Conservation (phyloP, 2,113 vertebrate genomes). For the Microcebus murinus region DNA sequence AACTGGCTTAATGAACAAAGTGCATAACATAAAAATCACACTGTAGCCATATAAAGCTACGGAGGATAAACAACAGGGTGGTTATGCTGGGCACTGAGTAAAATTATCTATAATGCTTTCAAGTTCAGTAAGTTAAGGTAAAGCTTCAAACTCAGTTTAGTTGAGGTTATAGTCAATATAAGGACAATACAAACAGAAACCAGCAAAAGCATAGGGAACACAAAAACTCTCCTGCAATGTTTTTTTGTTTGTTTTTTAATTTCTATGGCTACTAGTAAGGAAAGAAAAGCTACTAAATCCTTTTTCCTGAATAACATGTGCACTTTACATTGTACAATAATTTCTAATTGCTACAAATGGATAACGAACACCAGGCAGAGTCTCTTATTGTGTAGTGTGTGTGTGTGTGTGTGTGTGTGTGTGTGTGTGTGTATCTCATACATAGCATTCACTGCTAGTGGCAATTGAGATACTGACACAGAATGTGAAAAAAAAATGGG, state of each 20-base stretch:
- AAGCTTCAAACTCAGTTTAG: neutral
- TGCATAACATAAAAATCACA: conserved; percentile 34
- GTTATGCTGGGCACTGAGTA: neutral
- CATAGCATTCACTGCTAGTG: neutral
- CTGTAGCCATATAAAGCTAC: neutral
- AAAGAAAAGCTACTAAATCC: conserved; percentile 10
- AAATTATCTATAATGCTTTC: neutral
- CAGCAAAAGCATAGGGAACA: neutral
- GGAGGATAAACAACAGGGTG: neutral
- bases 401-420: no score
- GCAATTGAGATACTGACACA: neutral
- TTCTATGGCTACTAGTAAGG: neutral
- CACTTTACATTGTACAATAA: neutral
- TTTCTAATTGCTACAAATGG: conserved; percentile 43
- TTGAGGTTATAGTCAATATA: neutral
- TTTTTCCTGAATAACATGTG: neutral
- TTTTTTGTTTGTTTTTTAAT: neutral
- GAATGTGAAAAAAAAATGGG: neutral
- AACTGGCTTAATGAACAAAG: neutral
- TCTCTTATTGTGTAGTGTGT: neutral
- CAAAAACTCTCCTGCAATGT: neutral
- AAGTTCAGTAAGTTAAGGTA: neutral
- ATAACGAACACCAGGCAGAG: neutral
- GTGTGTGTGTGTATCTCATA: neutral
- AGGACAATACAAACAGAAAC: neutral